Evolutionary conservation across 1,140 invertebrate species (phyloP).

Genomic region (Rhopalosiphum maidis): DNA sequence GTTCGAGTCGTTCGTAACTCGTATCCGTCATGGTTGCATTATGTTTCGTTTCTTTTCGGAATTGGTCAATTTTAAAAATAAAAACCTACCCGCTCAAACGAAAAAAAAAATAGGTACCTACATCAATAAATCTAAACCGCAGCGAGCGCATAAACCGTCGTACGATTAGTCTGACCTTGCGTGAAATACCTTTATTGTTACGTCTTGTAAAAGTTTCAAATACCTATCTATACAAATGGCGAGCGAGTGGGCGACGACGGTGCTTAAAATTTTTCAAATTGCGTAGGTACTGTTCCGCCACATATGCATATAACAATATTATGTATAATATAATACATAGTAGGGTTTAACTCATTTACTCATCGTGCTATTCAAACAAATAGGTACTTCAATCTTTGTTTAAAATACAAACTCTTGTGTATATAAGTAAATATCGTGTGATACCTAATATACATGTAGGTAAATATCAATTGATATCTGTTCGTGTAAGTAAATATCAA

Average conservation of each 20-base stretch:
- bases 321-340: background rate
- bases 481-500: constrained; percentile 9
- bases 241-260: background rate
- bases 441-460: background rate
- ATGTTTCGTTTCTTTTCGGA: background rate
- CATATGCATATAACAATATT: background rate
- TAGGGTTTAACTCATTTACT: background rate
- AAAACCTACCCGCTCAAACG: background rate
- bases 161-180: background rate
- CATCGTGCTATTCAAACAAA: background rate
- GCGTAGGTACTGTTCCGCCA: background rate
- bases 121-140: constrained; percentile 5
- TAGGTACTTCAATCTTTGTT: background rate
- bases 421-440: background rate
- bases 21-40: background rate
- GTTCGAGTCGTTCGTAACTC: background rate
- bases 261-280: constrained; percentile 18
- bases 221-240: background rate
- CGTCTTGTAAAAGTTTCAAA: background rate
- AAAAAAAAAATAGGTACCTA: background rate
- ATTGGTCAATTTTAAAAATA: background rate
- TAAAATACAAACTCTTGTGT: constrained; percentile 9
- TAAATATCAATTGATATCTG: background rate
- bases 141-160: background rate
- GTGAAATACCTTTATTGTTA: constrained; percentile 14